Evolutionary conservation across 2,888 invertebrate species (phyloP), one percentile per base, ranked within the genome.

Genomic region (Scaptomyza polygonia): DNA sequence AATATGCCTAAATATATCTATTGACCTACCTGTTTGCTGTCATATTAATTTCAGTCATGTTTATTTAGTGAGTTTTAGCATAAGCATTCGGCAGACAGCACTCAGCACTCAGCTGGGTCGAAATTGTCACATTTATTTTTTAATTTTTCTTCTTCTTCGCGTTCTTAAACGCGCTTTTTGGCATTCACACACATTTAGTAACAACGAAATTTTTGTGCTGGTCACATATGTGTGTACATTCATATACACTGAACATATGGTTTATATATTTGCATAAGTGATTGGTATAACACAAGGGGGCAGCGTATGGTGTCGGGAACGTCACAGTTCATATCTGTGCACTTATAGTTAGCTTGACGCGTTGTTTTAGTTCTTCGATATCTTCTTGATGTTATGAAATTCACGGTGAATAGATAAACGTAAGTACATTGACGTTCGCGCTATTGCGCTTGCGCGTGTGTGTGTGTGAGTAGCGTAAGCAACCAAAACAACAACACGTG

Each of bases 111-210:
- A 67, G 48, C 45, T 63, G 63, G 18, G 18, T 58, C 51, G 14
- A 56, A 69, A 59, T 72, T 61, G 25, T 45, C 53, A 59, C 48
- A 54, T 67, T 59, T 53, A 39, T 34, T 64, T 21, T 21, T 18
- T 25, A 25, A 25, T 25, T 4, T 18, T 30, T 16, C 16, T 14
- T 36, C 63, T 69, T 69, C 63, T 49, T 25, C 5, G 5, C 25
- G 25, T 25, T 54, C 40, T 61, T 54, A 51, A 32, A 43, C 36
- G 49, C 53, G 25, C 14, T 21, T 25, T 55, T 66, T 66, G 71
- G 56, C 53, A 69, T 61, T 67, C 62, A 54, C 64, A 30, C 67
- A 18, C 67, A 16, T 40, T 25, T 12, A 21, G 11, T 14, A 56
- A 14, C 29, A 56, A 52, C 53, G 52, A 34, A 51, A 32, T 44